A percentile compares a stretch with the other conserved stretches of the same genome.
phyloP scores from a whole-genome alignment of 1,140 invertebrate species.

The Alviniconcha marisindica region DNA sequence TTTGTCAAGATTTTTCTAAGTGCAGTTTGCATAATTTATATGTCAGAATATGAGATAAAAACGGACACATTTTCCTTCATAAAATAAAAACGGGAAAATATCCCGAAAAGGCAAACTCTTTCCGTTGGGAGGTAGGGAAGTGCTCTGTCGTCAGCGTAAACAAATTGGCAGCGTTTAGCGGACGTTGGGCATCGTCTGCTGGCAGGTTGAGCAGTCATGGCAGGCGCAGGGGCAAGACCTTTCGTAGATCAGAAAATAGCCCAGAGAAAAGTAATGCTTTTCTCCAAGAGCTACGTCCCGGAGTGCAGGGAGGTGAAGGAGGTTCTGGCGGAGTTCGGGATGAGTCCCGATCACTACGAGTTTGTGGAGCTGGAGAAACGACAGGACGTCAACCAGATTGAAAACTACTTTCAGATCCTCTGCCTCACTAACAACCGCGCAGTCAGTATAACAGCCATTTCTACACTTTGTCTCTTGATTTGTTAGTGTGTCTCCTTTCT shows the following conservation, averaged over 20 bases:
- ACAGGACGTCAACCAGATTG: constrained; percentile 71
- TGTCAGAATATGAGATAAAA: no score
- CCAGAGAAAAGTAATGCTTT: constrained; percentile 70
- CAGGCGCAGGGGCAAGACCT: constrained; percentile 58
- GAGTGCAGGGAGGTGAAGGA: constrained; percentile 60
- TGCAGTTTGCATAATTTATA: no score
- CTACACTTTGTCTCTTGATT: neutral
- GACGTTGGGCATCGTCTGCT: no score
- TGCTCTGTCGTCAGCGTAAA: constrained; percentile 27
- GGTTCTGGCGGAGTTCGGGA: constrained; percentile 59
- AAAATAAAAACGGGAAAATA: no score
- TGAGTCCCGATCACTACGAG: constrained; percentile 59
- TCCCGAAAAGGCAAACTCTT: neutral
- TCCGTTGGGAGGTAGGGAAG: neutral
- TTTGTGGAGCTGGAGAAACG: constrained; percentile 69
- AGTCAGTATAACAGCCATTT: constrained; percentile 49
- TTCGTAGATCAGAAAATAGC: constrained; percentile 71
- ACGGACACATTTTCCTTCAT: no score
- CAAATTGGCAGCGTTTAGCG: constrained; percentile 5
- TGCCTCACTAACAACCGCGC: constrained; percentile 68
- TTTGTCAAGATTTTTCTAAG: no score
- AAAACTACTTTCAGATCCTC: constrained; percentile 72
- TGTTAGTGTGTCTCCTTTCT: no score
- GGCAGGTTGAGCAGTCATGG: neutral
- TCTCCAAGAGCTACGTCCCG: constrained; percentile 68